These are phyloP conservation scores for Bagarius yarrelli DNA, from an alignment of 2,113 vertebrate species.

Conservation along the genomic window DNA sequence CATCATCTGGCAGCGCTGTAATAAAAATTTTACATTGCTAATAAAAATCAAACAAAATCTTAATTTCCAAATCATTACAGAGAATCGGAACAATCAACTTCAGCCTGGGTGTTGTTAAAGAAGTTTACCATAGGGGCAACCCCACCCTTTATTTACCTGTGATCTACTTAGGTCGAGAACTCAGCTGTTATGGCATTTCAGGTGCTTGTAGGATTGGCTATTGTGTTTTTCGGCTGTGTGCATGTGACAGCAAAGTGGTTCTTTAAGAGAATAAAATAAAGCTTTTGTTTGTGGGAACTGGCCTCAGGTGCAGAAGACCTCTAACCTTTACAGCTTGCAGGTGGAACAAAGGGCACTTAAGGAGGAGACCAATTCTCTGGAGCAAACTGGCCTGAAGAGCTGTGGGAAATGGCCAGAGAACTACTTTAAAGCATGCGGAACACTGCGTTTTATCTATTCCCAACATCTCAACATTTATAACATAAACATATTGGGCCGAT, in stretches of 20 bases:
- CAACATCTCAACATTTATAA: no score
- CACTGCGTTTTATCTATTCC: background rate
- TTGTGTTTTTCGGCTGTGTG: slow-evolving; percentile 34
- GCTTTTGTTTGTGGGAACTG: slow-evolving; percentile 74
- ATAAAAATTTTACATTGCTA: no score
- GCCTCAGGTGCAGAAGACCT: slow-evolving; percentile 78
- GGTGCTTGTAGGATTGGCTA: slow-evolving; percentile 23
- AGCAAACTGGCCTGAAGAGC: slow-evolving; percentile 13
- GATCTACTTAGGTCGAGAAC: background rate
- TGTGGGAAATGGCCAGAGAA: background rate
- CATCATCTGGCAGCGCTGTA: background rate
- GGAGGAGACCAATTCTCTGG: slow-evolving; percentile 54
- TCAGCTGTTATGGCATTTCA: slow-evolving; percentile 43
- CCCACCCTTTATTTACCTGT: slow-evolving; percentile 14
- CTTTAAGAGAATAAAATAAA: slow-evolving; percentile 57
- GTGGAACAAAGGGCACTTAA: slow-evolving; percentile 76
- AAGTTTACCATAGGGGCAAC: background rate
- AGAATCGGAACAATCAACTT: background rate
- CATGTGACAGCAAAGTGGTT: slow-evolving; percentile 63
- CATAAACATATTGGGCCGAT: no score
- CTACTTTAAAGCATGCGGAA: background rate
- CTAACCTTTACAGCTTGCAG: slow-evolving; percentile 69
- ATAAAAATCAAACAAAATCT: no score
- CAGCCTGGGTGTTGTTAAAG: background rate
- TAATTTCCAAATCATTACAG: no score